A percentile compares a stretch with the other conserved stretches of the same genome.
These are phyloP conservation scores for Geopemphigus sp. DNA, from an alignment of 1,140 invertebrate species.

Conservation along the genomic window DNA sequence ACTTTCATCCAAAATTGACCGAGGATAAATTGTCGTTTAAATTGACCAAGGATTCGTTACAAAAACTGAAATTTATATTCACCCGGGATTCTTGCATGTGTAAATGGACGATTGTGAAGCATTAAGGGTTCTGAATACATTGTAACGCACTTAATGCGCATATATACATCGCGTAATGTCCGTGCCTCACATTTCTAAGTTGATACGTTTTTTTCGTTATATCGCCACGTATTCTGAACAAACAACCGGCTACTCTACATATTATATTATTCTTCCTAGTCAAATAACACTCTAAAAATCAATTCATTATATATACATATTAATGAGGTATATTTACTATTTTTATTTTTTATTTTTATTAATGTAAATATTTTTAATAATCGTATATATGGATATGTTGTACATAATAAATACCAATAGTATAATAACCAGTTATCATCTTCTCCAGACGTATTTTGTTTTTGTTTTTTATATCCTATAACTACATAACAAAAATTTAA, in stretches of 20 bases:
- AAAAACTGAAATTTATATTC: too few species aligned
- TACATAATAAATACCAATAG: constrained; percentile 44
- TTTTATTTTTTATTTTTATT: constrained; percentile 38
- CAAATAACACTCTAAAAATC: constrained; percentile 25
- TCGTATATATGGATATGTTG: constrained; percentile 36
- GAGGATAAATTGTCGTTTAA: too few species aligned
- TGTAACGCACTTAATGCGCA: too few species aligned
- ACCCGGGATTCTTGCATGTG: too few species aligned
- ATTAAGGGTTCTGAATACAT: too few species aligned
- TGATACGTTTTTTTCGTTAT: not conserved
- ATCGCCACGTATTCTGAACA: not conserved
- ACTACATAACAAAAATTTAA: constrained; percentile 47
- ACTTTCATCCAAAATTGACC: too few species aligned
- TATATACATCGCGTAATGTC: too few species aligned
- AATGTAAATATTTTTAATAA: constrained; percentile 41
- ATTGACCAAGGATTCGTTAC: too few species aligned
- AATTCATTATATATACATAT: constrained; percentile 7
- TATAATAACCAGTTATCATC: constrained; percentile 27
- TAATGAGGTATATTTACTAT: constrained; percentile 23
- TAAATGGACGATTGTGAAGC: too few species aligned
- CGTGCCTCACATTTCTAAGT: too few species aligned
- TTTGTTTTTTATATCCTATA: constrained; percentile 35
- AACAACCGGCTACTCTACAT: not conserved
- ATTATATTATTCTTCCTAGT: constrained; percentile 41
- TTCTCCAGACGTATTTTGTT: constrained; percentile 7